phyloP scores from a whole-genome alignment of 2,797 vertebrate genomes.

The Acanthiza pusilla region DNA sequence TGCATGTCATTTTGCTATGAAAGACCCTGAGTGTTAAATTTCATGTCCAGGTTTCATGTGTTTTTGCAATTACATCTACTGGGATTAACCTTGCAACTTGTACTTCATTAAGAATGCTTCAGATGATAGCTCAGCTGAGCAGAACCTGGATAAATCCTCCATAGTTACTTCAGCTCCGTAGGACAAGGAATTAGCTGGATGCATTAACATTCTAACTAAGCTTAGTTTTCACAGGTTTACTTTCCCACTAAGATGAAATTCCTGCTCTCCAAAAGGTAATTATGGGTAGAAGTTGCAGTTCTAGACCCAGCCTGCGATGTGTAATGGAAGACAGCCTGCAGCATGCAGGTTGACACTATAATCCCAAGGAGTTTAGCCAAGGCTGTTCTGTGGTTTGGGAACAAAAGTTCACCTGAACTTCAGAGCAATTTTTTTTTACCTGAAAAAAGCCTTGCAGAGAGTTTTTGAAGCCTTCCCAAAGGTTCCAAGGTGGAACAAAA shows the following conservation, averaged over 20 bases:
- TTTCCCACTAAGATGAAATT: background rate
- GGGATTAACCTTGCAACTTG: background rate
- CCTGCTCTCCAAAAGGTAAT: background rate
- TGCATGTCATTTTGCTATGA: background rate
- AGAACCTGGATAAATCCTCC: background rate
- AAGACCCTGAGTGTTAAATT: background rate
- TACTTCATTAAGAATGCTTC: background rate
- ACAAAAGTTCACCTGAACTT: background rate
- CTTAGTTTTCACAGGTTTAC: background rate
- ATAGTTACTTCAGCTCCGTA: background rate
- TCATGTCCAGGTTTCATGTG: background rate
- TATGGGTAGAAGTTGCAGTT: background rate
- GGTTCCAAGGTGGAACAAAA: background rate
- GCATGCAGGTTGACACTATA: background rate
- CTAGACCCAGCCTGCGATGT: background rate
- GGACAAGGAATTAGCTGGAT: background rate
- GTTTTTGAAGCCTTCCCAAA: background rate
- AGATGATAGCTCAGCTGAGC: background rate
- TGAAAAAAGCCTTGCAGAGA: background rate
- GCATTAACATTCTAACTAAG: background rate
- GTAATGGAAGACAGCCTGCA: background rate
- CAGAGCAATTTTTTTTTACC: background rate
- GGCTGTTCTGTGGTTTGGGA: background rate
- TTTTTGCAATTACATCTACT: background rate
- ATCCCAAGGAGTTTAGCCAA: background rate